These are phyloP conservation scores for Notiomystis cincta DNA, from an alignment of 2,113 vertebrate species.

Conservation along the genomic window DNA sequence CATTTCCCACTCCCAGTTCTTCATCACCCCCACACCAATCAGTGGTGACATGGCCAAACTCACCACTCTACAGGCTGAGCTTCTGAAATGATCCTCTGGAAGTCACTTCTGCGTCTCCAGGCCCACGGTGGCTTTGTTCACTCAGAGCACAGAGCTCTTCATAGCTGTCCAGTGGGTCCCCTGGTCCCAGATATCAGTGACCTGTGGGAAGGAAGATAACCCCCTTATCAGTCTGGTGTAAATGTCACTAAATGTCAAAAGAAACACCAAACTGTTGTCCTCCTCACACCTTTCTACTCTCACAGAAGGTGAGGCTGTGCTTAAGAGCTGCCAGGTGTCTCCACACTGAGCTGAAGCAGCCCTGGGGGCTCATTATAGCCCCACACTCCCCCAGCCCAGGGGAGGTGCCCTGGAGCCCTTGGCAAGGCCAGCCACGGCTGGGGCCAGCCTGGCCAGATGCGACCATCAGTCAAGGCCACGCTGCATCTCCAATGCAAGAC, in stretches of 20 bases:
- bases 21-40: not conserved
- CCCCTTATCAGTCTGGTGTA: not conserved
- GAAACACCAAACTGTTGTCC: not conserved
- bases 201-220: not conserved
- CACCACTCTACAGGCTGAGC: not conserved
- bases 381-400: not conserved
- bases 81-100: not conserved
- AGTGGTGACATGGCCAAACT: not conserved
- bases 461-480: not conserved
- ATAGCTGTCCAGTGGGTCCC: not conserved
- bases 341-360: not conserved
- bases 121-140: not conserved
- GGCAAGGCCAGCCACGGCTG: not conserved
- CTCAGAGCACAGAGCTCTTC: not conserved
- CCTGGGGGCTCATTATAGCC: not conserved
- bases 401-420: not conserved
- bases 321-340: not conserved
- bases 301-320: not conserved
- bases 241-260: not conserved
- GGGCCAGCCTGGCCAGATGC: constrained; percentile 12
- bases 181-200: not conserved
- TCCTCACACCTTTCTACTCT: not conserved
- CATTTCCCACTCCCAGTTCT: not conserved
- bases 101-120: not conserved
- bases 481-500: not conserved